Evolutionary conservation across 2,888 invertebrate genomes (phyloP).

Genomic region (Xiphydria camelus): DNA sequence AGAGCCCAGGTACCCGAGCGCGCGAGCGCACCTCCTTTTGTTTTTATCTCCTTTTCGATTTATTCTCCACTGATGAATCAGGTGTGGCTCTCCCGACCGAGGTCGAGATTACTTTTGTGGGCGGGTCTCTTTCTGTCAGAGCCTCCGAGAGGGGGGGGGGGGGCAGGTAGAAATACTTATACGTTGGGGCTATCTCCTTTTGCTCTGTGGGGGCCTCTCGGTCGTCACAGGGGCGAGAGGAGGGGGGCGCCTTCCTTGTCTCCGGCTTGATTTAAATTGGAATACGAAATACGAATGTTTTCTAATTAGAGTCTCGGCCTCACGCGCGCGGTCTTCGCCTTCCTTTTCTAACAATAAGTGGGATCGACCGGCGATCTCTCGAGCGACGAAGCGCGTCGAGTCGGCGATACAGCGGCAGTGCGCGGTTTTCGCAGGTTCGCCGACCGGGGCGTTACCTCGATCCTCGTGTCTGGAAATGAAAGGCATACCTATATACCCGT

Average conservation of each 20-base stretch:
- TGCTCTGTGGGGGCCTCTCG: conserved; percentile 9
- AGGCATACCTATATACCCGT: no score
- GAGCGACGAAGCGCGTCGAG: no score
- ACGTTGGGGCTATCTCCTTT: conserved; percentile 11
- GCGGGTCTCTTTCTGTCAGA: conserved; percentile 57
- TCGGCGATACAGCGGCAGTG: no score
- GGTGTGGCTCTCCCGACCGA: conserved; percentile 42
- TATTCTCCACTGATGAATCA: conserved; percentile 55
- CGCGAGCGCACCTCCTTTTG: conserved; percentile 12
- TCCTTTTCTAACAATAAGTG: background rate
- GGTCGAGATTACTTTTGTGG: conserved; percentile 57
- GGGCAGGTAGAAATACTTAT: conserved; percentile 34
- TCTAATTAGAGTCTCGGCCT: conserved; percentile 31
- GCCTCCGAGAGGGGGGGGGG: conserved; percentile 38
- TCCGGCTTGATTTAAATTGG: conserved; percentile 46
- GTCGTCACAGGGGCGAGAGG: conserved; percentile 20
- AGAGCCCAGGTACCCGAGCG: no score
- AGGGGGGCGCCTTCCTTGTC: conserved; percentile 9
- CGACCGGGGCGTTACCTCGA: no score
- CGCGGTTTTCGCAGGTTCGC: no score
- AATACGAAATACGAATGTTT: conserved; percentile 40
- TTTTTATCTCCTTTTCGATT: conserved; percentile 41
- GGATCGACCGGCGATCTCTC: background rate
- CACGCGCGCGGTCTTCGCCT: background rate
- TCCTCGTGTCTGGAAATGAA: no score